These are phyloP conservation scores for Orchesella flavescens DNA, from an alignment of 2,888 invertebrate species.

Conservation along the genomic window DNA sequence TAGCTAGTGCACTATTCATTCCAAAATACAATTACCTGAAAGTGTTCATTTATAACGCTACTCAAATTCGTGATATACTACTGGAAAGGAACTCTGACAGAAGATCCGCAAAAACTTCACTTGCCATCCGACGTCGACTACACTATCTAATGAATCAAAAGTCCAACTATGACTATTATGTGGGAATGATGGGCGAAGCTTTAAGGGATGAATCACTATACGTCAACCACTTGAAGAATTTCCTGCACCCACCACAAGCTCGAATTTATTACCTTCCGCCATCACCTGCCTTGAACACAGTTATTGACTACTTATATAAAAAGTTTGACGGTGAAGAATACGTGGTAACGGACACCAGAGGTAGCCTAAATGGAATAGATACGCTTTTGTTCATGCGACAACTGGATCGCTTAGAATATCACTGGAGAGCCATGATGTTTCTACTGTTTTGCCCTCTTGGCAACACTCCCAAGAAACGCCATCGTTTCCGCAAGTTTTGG, in stretches of 20 bases:
- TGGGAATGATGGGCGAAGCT: conserved; percentile 54
- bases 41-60: conserved; percentile 68
- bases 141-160: conserved; percentile 67
- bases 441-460: conserved; percentile 40
- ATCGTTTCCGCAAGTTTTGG: conserved; percentile 12
- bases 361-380: conserved; percentile 22
- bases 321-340: conserved; percentile 47
- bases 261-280: conserved; percentile 47
- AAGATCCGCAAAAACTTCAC: conserved; percentile 63
- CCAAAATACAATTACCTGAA: conserved; percentile 65
- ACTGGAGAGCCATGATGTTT: conserved; percentile 44
- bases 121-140: conserved; percentile 66
- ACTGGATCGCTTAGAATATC: conserved; percentile 32
- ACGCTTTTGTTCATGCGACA: conserved; percentile 38
- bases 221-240: conserved; percentile 26
- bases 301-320: conserved; percentile 33
- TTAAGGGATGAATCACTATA: conserved; percentile 58
- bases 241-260: conserved; percentile 40
- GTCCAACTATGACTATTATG: conserved; percentile 52
- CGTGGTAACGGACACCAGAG: background rate
- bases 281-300: conserved; percentile 21
- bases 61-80: conserved; percentile 68
- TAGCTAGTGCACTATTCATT: conserved; percentile 69
- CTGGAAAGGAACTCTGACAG: conserved; percentile 50
- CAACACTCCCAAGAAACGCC: background rate